A percentile compares a stretch with the other conserved stretches of the same genome.
Conservation (phyloP, 2,113 vertebrate genomes). For the Mixornis gularis region DNA sequence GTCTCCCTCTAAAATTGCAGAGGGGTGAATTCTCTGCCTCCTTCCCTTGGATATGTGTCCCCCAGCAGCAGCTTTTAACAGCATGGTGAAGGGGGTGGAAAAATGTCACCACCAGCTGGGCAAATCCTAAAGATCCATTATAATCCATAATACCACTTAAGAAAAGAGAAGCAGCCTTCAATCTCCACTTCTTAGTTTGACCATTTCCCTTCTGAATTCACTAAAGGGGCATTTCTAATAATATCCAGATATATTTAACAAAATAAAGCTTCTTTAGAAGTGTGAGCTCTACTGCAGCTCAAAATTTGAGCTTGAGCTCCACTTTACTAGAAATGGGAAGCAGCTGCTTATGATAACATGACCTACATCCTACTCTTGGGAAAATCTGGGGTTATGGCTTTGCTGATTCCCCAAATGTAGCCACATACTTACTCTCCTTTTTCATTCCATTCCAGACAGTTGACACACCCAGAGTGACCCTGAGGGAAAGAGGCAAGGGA, state of each 20-base stretch:
- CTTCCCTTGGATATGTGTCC: background rate
- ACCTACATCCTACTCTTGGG: background rate
- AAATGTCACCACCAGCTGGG: background rate
- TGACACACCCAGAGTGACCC: conserved; percentile 98
- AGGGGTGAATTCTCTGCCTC: background rate
- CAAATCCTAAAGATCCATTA: conserved; percentile 40
- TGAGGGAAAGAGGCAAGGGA: conserved; percentile 48
- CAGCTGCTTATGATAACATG: background rate
- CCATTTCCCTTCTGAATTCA: conserved; percentile 29
- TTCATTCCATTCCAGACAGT: conserved; percentile 99
- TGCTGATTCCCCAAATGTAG: background rate
- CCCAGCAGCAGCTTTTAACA: background rate
- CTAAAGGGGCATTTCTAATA: conserved; percentile 7
- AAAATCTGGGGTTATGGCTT: background rate
- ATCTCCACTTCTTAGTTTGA: conserved; percentile 12
- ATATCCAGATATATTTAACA: conserved; percentile 2
- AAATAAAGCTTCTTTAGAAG: conserved; percentile 32
- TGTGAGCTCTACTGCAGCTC: background rate
- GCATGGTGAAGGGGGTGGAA: background rate
- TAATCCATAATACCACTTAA: conserved; percentile 53
- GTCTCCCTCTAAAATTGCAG: background rate
- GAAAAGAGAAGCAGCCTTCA: conserved; percentile 24
- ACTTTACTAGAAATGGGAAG: background rate
- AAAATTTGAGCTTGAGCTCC: background rate
- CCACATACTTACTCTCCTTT: conserved; percentile 90